phyloP scores from a whole-genome alignment of 2,888 invertebrate genomes.

The Thymelicus acteon region DNA sequence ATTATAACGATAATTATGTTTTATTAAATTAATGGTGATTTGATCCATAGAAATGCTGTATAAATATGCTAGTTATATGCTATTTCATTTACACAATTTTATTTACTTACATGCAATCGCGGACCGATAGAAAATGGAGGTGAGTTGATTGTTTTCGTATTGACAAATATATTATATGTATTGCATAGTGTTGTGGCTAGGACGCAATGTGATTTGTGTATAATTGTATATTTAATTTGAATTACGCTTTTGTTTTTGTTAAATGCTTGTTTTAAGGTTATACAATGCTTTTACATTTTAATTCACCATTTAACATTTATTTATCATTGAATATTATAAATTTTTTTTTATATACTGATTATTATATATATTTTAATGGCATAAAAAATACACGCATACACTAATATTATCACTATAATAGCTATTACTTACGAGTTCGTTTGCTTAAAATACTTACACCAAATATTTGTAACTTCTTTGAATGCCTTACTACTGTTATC shows the following conservation, averaged over 20 bases:
- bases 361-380: no score
- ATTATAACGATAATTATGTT: neutral
- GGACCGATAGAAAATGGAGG: constrained; percentile 79
- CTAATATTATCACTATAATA: no score
- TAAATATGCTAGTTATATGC: constrained; percentile 44
- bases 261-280: constrained; percentile 9
- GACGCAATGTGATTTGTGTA: neutral
- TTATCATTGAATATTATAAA: neutral
- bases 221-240: neutral
- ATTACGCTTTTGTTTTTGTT: neutral
- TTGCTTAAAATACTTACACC: no score
- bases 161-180: constrained; percentile 44
- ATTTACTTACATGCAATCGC: constrained; percentile 78
- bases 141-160: constrained; percentile 58
- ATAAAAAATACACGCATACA: no score
- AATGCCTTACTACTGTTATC: no score
- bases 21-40: neutral
- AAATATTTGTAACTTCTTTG: no score
- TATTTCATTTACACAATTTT: constrained; percentile 61
- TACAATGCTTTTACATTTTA: neutral
- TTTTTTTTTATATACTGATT: no score
- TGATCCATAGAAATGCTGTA: neutral
- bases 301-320: neutral
- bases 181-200: constrained; percentile 41
- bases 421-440: no score